Evolutionary conservation across 2,888 invertebrate species (phyloP), one percentile per base, ranked within the genome.

Genomic region (Artemia sinica): DNA sequence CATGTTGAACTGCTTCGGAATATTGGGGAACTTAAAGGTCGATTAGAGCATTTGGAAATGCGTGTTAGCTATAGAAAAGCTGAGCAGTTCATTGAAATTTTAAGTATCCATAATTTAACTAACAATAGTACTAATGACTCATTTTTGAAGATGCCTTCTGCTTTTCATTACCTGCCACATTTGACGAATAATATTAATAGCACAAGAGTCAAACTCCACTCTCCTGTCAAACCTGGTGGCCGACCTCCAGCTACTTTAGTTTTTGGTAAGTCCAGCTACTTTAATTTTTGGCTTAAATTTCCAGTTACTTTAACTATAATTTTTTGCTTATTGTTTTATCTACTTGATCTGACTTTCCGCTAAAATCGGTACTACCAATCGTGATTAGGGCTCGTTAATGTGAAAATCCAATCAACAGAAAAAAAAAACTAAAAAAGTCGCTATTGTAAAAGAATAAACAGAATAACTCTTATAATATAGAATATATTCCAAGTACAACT

Each of bases 31-130:
- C 63, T 58, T 18, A n/a, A 58, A 28, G 18, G 63, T 11, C n/a
- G 18, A 11, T 2, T 58, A 28, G 63, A 58, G 14, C 63, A 58
- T 28, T 28, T 58, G 3, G 63, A 58, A 10, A 58, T 58, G 63
- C 63, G n/a, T n/a, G 63, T 28, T 18, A 58, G 14, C 63, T 18
- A 58, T 10, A 11, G 18, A n/a, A 58, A 58, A 58, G 63, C 28
- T 58, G 63, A 58, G 18, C 63, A 58, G 63, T 58, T 58, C 28
- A n/a, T 58, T 58, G n/a, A n/a, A 58, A 10, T n/a, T 58, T 58
- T 58, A 28, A 18, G 14, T 10, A n/a, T 58, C 28, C 63, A 28
- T n/a, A 58, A 58, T 58, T 41, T 41, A 41, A 41, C 41, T 41
- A 58, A 58, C 28, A 18, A 18, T n/a, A 58, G 63, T 58, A 10